Evolutionary conservation across 2,888 invertebrate species (phyloP).

Genomic region (Cotesia congregata): DNA sequence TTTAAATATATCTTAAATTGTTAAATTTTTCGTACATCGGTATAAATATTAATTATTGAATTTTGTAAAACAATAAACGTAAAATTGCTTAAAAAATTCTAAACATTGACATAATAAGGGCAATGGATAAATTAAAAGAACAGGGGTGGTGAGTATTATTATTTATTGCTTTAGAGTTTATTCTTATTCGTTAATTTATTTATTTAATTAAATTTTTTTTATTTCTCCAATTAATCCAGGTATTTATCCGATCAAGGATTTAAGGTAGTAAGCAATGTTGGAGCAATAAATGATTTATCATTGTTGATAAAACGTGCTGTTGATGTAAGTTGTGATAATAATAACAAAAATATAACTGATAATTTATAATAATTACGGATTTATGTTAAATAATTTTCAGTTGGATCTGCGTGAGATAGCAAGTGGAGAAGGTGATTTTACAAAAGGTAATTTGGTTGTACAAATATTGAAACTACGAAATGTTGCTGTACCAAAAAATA

Average conservation of each 20-base stretch:
- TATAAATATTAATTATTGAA: not conserved
- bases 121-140: constrained; percentile 75
- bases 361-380: not conserved
- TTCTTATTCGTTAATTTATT: not conserved
- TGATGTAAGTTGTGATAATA: constrained; percentile 75
- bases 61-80: not conserved
- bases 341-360: constrained; percentile 37
- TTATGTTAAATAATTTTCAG: constrained; percentile 69
- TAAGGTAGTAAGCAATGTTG: constrained; percentile 77
- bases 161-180: not conserved
- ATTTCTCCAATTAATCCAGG: constrained; percentile 70
- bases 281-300: constrained; percentile 76
- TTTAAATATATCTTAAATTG: too few species aligned
- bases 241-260: constrained; percentile 81
- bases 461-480: constrained; percentile 92
- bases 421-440: constrained; percentile 70
- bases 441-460: constrained; percentile 75
- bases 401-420: constrained; percentile 86
- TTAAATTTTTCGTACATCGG: too few species aligned
- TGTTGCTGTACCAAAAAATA: constrained; percentile 90
- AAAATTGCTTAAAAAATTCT: not conserved
- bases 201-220: constrained; percentile 15
- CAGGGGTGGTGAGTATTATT: constrained; percentile 76
- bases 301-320: constrained; percentile 77
- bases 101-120: not conserved